phyloP scores from a whole-genome alignment of 2,888 invertebrate species.

The Neuroscelio doddi region DNA sequence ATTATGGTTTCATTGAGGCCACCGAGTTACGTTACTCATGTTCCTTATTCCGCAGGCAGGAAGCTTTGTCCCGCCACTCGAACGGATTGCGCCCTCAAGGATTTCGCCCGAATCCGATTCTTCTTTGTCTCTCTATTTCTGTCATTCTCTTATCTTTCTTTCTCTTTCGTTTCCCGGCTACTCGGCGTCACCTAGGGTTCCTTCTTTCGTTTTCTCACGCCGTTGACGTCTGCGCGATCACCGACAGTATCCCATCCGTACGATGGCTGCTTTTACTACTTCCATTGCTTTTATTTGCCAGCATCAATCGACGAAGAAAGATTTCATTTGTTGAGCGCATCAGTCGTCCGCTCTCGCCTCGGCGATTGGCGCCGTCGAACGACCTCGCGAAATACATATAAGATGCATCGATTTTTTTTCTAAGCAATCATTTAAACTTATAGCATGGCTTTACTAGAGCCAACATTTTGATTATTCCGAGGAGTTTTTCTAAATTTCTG shows the following conservation, averaged over 20 bases:
- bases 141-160: too few relatives aligned
- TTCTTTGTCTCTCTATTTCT: constrained; percentile 51
- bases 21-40: constrained; percentile 55
- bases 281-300: constrained; percentile 17
- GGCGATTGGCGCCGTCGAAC: too few relatives aligned
- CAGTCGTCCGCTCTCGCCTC: too few relatives aligned
- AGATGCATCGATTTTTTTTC: too few relatives aligned
- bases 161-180: constrained; percentile 32
- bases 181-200: constrained; percentile 5
- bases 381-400: too few relatives aligned
- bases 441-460: too few relatives aligned
- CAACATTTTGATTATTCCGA: too few relatives aligned
- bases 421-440: too few relatives aligned
- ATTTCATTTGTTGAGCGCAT: constrained; percentile 25
- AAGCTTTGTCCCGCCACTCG: constrained; percentile 50
- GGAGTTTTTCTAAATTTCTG: too few relatives aligned
- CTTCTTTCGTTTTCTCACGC: constrained; percentile 14
- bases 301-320: constrained; percentile 17
- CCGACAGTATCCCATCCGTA: constrained; percentile 15
- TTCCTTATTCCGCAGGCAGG: constrained; percentile 49
- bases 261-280: constrained; percentile 15
- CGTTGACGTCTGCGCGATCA: constrained; percentile 15
- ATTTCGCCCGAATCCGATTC: constrained; percentile 13
- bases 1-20: too few relatives aligned
- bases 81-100: constrained; percentile 52